A percentile compares a stretch with the other conserved stretches of the same genome.
Evolutionary conservation across 2,113 vertebrate genomes (phyloP).

Genomic region (Datnioides undecimradiatus): DNA sequence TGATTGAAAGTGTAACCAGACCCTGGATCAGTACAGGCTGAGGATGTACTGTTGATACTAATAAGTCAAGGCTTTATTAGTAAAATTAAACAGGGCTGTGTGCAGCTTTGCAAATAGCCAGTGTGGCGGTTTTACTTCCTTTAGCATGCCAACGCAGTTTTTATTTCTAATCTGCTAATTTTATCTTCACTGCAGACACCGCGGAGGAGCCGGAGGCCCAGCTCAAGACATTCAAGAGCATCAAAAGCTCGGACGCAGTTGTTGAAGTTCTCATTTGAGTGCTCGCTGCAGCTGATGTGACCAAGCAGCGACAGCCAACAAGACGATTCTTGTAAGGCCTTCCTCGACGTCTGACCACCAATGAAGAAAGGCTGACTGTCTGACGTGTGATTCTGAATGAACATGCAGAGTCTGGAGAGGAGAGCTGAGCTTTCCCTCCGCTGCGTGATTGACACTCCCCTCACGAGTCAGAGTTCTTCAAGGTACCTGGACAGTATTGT

Average conservation of each 20-base stretch:
- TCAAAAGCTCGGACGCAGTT: conserved; percentile 53
- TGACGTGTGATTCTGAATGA: background rate
- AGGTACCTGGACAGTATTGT: conserved; percentile 78
- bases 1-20: conserved; percentile 48
- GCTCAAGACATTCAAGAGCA: conserved; percentile 54
- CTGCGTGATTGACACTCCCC: conserved; percentile 38
- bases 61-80: conserved; percentile 6
- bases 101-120: background rate
- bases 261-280: conserved; percentile 86
- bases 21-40: conserved; percentile 21
- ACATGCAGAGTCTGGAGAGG: conserved; percentile 34
- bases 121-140: background rate
- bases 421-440: conserved; percentile 77
- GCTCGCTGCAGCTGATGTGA: background rate
- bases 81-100: conserved; percentile 9
- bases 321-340: conserved; percentile 15
- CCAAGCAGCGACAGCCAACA: background rate
- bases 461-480: conserved; percentile 52
- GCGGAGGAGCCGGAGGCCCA: conserved; percentile 52
- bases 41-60: background rate
- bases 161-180: conserved; percentile 40
- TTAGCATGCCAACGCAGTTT: background rate
- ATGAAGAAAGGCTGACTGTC: background rate
- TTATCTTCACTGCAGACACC: conserved; percentile 62
- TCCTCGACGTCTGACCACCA: background rate